Evolutionary conservation across 2,888 invertebrate species (phyloP), one percentile per base, ranked within the genome.

Genomic region (Artemia sinica): DNA sequence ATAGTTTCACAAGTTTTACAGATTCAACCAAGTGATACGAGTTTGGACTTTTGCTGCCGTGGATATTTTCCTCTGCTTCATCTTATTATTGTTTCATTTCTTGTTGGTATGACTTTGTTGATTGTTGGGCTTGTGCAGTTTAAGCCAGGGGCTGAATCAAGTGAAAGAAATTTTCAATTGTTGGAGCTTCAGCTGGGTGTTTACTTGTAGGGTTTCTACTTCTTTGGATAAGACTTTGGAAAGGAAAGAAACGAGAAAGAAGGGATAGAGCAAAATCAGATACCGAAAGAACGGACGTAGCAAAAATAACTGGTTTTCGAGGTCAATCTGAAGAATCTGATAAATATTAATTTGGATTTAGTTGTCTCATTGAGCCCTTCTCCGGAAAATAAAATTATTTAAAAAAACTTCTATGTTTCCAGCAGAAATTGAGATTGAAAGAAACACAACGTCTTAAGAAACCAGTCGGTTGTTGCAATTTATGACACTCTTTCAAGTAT

Each of bases 121-220:
- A 85, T 87, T 71, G 87, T 87, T 73, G 87, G 87, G 49, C 78
- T 87, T 76, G 87, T 87, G 72, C 87, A 87, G 77, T 79, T 87
- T 73, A 86, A 86, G 12, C 87, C 87, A 1, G 86, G 86, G 13
- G 87, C 87, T 0, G 87, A 87, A n/a, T 70, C 70, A 50, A 63
- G 50, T n/a, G 67, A 71, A 48, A 71, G 41, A 70, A 70, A 48
- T 71, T 58, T 58, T 58, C n/a, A n/a, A 58, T 58, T 58, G 58
- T 58, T 10, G 58, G 58, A 58, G 58, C 14, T 58, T 58, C 58
- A 14, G 58, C 58, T 8, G 58, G 58, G 58, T 58, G 58, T 18
- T 58, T 58, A 58, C 14, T 58, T 8, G 58, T 58, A 8, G 58
- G 58, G 10, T 58, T 58, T 58, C 58, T 58, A 14, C 58, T 58